Percentiles rank a stretch among this genome's conserved stretches.
phyloP scores from a whole-genome alignment of 2,888 invertebrate species.

The Andricus quercusramuli region DNA sequence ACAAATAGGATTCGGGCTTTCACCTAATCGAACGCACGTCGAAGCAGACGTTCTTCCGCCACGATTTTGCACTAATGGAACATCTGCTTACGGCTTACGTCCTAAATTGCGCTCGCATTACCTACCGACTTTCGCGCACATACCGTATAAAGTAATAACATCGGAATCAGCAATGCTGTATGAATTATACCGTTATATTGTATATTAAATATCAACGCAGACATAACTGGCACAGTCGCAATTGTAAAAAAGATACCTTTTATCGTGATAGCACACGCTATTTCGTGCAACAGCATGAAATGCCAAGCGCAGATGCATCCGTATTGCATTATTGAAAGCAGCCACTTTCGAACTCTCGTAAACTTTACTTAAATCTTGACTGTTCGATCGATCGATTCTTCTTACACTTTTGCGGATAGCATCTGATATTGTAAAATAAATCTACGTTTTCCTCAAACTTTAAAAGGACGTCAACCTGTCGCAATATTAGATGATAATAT shows the following conservation, averaged over 20 bases:
- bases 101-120: conserved; percentile 40
- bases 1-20: conserved; percentile 37
- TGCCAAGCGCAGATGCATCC: conserved; percentile 40
- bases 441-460: conserved; percentile 27
- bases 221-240: conserved; percentile 19
- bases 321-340: conserved; percentile 41
- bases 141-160: conserved; percentile 29
- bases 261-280: conserved; percentile 14
- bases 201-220: conserved; percentile 37
- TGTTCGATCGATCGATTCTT: conserved; percentile 37
- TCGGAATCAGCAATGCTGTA: conserved; percentile 25
- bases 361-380: conserved; percentile 40
- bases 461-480: conserved; percentile 29
- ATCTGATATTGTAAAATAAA: conserved; percentile 34
- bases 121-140: background rate
- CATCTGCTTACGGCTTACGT: conserved; percentile 42
- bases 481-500: conserved; percentile 38
- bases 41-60: conserved; percentile 38
- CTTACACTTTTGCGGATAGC: conserved; percentile 38
- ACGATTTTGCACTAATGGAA: conserved; percentile 39
- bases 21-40: conserved; percentile 39
- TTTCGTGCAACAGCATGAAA: conserved; percentile 28
- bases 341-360: conserved; percentile 38
- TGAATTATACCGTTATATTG: conserved; percentile 37
- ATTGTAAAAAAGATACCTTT: conserved; percentile 32